Evolutionary conservation across 2,888 invertebrate species (phyloP).

Genomic region (Volucella zonaria): DNA sequence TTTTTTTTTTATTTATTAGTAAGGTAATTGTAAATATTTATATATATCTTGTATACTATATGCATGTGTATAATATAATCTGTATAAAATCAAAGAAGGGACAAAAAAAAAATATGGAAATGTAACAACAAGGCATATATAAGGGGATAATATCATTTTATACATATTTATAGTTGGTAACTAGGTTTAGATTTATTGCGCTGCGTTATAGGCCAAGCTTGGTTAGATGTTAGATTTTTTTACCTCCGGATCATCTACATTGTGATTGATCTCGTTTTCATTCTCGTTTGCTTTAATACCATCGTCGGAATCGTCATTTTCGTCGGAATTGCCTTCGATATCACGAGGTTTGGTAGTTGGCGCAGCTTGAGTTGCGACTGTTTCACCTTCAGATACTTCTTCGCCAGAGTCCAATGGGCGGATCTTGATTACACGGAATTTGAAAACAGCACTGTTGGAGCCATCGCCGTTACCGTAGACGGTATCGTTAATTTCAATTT

Average conservation of each 20-base stretch:
- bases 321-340: conserved; percentile 76
- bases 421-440: conserved; percentile 84
- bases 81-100: conserved; percentile 67
- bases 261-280: conserved; percentile 80
- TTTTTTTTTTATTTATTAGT: conserved; percentile 57
- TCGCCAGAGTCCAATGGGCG: conserved; percentile 82
- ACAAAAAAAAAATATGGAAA: conserved; percentile 38
- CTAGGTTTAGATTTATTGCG: conserved; percentile 62
- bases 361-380: conserved; percentile 19
- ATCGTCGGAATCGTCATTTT: conserved; percentile 76
- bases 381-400: conserved; percentile 71
- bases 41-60: conserved; percentile 40
- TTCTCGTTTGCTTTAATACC: conserved; percentile 77
- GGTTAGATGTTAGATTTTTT: conserved; percentile 76
- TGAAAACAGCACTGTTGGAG: conserved; percentile 80
- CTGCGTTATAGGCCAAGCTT: conserved; percentile 69
- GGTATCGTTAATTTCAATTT: conserved; percentile 85
- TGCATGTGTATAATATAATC: conserved; percentile 53
- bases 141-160: conserved; percentile 56
- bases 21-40: conserved; percentile 46
- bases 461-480: conserved; percentile 82
- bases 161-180: conserved; percentile 69
- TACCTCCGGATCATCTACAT: conserved; percentile 81
- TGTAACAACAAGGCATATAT: conserved; percentile 62
- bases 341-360: conserved; percentile 66